These are phyloP conservation scores for Penaeus japonicus DNA, from an alignment of 1,140 invertebrate species.

Conservation along the genomic window DNA sequence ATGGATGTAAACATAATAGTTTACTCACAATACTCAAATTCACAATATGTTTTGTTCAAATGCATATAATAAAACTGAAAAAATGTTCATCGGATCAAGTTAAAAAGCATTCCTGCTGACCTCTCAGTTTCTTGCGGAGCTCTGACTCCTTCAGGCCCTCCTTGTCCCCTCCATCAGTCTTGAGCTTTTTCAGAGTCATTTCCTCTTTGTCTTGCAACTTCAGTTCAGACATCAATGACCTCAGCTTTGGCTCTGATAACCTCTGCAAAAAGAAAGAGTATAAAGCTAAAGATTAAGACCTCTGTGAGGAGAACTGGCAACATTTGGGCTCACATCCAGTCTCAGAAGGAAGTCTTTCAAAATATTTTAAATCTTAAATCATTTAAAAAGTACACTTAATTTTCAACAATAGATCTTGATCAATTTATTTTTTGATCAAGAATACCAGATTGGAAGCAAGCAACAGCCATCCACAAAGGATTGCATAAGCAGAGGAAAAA, in stretches of 20 bases:
- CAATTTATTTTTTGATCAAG: background rate
- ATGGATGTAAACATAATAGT: too few species aligned
- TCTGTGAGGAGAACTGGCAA: background rate
- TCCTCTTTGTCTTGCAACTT: conserved; percentile 94
- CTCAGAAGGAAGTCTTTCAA: too few species aligned
- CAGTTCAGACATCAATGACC: conserved; percentile 85
- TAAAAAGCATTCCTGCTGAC: conserved; percentile 61
- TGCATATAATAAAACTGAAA: too few species aligned
- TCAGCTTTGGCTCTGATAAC: conserved; percentile 82
- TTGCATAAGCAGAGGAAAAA: too few species aligned
- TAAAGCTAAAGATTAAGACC: background rate
- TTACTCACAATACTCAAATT: too few species aligned
- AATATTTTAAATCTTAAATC: too few species aligned
- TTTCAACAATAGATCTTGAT: background rate
- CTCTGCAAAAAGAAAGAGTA: conserved; percentile 68
- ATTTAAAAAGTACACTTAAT: too few species aligned
- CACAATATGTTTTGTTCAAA: too few species aligned
- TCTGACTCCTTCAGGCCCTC: conserved; percentile 85
- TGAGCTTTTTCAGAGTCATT: conserved; percentile 80
- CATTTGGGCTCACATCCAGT: too few species aligned
- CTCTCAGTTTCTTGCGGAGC: conserved; percentile 79
- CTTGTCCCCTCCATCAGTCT: conserved; percentile 83
- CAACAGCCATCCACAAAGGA: too few species aligned
- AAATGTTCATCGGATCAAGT: too few species aligned
- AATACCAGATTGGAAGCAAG: too few species aligned